These are phyloP conservation scores for Cebus imitator DNA, from an alignment of 2,113 vertebrate species.

Conservation along the genomic window DNA sequence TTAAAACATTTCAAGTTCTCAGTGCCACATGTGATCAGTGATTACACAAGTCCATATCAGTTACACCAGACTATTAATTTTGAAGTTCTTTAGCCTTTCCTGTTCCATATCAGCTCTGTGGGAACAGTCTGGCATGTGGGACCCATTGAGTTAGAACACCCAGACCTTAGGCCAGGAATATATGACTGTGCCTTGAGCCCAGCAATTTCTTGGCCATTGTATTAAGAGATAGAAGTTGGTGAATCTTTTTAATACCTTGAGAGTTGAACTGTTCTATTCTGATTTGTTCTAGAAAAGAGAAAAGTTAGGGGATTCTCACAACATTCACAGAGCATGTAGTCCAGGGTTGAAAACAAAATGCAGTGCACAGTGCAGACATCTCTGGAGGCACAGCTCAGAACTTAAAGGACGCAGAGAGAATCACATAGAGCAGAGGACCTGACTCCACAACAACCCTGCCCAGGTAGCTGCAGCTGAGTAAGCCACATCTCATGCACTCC, in stretches of 20 bases:
- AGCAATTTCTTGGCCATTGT: not conserved
- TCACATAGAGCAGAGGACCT: not conserved
- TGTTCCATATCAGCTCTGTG: not conserved
- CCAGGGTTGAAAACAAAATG: not conserved
- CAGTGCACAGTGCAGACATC: fast-evolving
- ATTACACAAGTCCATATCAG: fast-evolving
- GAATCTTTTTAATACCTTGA: not conserved
- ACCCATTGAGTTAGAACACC: not conserved
- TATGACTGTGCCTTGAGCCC: not conserved
- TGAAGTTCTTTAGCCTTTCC: not conserved
- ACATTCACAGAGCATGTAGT: not conserved
- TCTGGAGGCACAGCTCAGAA: not conserved
- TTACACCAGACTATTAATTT: not conserved
- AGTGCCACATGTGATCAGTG: no score
- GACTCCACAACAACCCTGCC: not conserved
- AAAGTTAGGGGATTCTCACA: not conserved
- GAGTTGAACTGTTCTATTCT: not conserved
- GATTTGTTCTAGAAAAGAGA: not conserved
- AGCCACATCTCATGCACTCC: not conserved
- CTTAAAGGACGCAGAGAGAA: not conserved
- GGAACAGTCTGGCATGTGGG: not conserved
- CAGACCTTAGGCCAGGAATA: not conserved
- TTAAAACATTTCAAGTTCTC: no score
- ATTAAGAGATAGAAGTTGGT: not conserved
- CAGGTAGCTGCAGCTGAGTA: not conserved